Evolutionary conservation across 2,888 invertebrate genomes (phyloP).

Genomic region (Tribolium freemani): DNA sequence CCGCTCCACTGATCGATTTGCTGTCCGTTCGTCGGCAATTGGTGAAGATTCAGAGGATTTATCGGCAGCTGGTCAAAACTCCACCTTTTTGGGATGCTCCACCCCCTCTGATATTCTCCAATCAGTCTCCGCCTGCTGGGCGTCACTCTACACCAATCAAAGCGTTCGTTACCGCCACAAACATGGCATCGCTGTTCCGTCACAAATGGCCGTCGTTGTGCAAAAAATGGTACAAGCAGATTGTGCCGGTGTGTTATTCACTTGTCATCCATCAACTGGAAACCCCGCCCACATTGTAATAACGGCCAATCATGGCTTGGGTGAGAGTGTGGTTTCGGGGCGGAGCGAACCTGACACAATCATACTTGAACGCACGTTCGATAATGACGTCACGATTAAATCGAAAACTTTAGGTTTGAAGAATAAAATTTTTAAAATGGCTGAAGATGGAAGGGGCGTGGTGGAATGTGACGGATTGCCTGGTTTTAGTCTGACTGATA

Average conservation of each 20-base stretch:
- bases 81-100: slow-evolving; percentile 79
- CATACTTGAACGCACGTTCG: slow-evolving; percentile 70
- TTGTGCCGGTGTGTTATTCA: slow-evolving; percentile 85
- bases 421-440: slow-evolving; percentile 69
- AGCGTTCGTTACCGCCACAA: slow-evolving; percentile 86
- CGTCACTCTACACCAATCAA: slow-evolving; percentile 82
- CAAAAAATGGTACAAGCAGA: slow-evolving; percentile 83
- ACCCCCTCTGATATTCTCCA: slow-evolving; percentile 70
- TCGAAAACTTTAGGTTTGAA: slow-evolving; percentile 72
- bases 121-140: slow-evolving; percentile 83
- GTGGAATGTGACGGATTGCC: slow-evolving; percentile 46
- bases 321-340: slow-evolving; percentile 89
- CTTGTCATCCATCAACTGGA: slow-evolving; percentile 81
- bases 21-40: slow-evolving; percentile 68
- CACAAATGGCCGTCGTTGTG: slow-evolving; percentile 84
- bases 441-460: slow-evolving; percentile 60
- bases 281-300: slow-evolving; percentile 78
- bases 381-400: slow-evolving; percentile 68
- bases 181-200: slow-evolving; percentile 78
- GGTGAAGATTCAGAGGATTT: slow-evolving; percentile 86
- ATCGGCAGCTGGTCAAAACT: slow-evolving; percentile 89
- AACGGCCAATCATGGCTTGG: slow-evolving; percentile 86
- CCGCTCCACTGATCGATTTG: slow-evolving; percentile 1
- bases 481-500: slow-evolving; percentile 71
- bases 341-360: slow-evolving; percentile 83